These are phyloP conservation scores for Syngnathus rostellatus DNA, from an alignment of 2,797 vertebrate genomes.

Conservation along the genomic window DNA sequence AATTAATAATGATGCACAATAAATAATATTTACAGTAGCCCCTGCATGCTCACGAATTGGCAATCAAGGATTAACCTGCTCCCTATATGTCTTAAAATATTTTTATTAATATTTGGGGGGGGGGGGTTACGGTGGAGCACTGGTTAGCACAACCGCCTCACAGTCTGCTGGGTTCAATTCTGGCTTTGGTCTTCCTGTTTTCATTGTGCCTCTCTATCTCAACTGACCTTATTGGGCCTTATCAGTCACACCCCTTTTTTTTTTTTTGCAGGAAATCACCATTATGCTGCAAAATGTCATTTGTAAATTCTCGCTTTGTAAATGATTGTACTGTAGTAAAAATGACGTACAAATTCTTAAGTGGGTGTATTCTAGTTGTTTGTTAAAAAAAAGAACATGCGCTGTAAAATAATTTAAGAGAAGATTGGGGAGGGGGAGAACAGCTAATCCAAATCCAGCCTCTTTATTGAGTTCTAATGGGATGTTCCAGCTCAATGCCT, in stretches of 20 bases:
- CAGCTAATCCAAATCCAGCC: background rate
- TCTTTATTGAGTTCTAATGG: conserved; percentile 17
- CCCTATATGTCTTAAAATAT: too few species aligned
- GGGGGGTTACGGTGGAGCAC: too few species aligned
- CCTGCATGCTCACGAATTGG: too few species aligned
- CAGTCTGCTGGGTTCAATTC: too few species aligned
- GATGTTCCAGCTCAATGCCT: conserved; percentile 24
- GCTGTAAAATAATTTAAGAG: background rate
- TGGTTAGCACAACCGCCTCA: too few species aligned
- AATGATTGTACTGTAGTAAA: background rate
- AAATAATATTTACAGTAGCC: too few species aligned
- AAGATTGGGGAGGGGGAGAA: background rate
- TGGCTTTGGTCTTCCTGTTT: too few species aligned
- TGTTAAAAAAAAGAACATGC: background rate
- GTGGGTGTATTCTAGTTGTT: background rate
- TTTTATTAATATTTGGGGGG: too few species aligned
- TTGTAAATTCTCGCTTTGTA: background rate
- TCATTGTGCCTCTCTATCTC: too few species aligned
- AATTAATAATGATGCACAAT: too few species aligned
- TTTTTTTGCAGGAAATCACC: background rate
- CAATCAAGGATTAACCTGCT: too few species aligned
- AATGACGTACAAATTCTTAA: background rate
- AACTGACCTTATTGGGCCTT: too few species aligned
- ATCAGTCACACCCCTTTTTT: background rate
- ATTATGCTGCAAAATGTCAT: background rate